phyloP scores from a whole-genome alignment of 2,797 vertebrate species.

The Triplophysa yarkandensis region DNA sequence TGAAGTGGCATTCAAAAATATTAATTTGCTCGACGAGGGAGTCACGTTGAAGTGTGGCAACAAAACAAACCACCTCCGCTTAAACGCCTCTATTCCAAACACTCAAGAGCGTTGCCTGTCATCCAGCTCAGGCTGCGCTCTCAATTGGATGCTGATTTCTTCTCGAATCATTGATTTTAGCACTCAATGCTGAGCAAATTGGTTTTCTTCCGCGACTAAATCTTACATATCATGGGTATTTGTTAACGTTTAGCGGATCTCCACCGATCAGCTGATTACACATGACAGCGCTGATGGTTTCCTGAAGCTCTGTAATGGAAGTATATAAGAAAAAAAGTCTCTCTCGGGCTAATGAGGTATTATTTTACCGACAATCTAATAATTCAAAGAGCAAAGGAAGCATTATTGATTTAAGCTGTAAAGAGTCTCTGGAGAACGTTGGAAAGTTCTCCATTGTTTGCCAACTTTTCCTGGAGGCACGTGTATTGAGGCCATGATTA shows the following conservation, averaged over 20 bases:
- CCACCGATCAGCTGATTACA: slow-evolving; percentile 27
- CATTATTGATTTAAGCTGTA: slow-evolving; percentile 45
- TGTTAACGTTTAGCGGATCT: slow-evolving; percentile 28
- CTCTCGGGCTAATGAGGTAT: slow-evolving; percentile 49
- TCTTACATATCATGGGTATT: slow-evolving; percentile 8
- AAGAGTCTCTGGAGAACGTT: background rate
- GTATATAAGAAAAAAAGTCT: slow-evolving; percentile 18
- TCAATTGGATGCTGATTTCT: slow-evolving; percentile 29
- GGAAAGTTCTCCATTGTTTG: slow-evolving; percentile 13
- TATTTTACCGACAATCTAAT: slow-evolving; percentile 43
- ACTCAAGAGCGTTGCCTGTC: slow-evolving; percentile 1
- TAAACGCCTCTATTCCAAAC: slow-evolving; percentile 36
- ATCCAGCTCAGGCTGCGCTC: slow-evolving; percentile 14
- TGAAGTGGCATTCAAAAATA: slow-evolving; percentile 37
- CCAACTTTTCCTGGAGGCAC: slow-evolving; percentile 13
- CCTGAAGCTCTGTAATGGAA: background rate
- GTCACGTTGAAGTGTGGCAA: slow-evolving; percentile 15
- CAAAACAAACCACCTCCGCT: slow-evolving; percentile 30
- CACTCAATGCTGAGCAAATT: slow-evolving; percentile 3
- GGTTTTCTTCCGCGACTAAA: slow-evolving; percentile 37
- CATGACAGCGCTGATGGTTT: slow-evolving; percentile 26
- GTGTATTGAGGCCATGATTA: background rate
- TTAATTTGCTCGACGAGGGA: slow-evolving; percentile 20
- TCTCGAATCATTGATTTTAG: slow-evolving; percentile 37
- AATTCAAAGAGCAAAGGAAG: slow-evolving; percentile 43